Conservation (phyloP, 2,888 invertebrate species). For the Trichogramma evanescens region DNA sequence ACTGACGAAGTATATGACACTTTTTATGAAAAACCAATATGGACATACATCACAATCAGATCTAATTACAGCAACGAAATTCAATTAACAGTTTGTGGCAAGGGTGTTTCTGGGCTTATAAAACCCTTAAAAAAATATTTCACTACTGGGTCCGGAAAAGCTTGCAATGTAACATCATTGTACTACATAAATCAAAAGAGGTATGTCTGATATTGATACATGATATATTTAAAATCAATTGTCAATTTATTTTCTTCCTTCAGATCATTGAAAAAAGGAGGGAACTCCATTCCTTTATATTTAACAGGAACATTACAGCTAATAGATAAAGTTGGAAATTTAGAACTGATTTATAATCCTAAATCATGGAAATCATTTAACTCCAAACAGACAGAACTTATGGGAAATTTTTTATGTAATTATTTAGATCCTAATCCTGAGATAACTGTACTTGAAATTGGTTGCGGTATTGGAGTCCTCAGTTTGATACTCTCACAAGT, state of each 20-base stretch:
- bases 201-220: conserved; percentile 3
- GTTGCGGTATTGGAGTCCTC: conserved; percentile 15
- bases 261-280: conserved; percentile 14
- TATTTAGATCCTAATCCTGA: conserved; percentile 7
- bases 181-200: conserved; percentile 14
- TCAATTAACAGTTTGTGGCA: conserved; percentile 14
- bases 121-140: conserved; percentile 8
- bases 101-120: conserved; percentile 8
- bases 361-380: conserved; percentile 14
- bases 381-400: conserved; percentile 9
- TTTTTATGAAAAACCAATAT: conserved; percentile 16
- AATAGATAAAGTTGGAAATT: conserved; percentile 21
- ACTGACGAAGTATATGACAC: conserved; percentile 1
- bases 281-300: conserved; percentile 5
- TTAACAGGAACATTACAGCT: conserved; percentile 8
- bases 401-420: conserved; percentile 13
- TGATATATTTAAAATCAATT: neutral
- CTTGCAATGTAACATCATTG: conserved; percentile 14
- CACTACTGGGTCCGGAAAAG: conserved; percentile 11
- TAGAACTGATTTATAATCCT: conserved; percentile 14
- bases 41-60: conserved; percentile 18
- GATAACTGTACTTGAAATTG: conserved; percentile 18
- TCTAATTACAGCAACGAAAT: conserved; percentile 20
- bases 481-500: conserved; percentile 19
- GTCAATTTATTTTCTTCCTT: neutral